Conservation (phyloP, 2,888 invertebrate genomes). For the Panopea generosa region DNA sequence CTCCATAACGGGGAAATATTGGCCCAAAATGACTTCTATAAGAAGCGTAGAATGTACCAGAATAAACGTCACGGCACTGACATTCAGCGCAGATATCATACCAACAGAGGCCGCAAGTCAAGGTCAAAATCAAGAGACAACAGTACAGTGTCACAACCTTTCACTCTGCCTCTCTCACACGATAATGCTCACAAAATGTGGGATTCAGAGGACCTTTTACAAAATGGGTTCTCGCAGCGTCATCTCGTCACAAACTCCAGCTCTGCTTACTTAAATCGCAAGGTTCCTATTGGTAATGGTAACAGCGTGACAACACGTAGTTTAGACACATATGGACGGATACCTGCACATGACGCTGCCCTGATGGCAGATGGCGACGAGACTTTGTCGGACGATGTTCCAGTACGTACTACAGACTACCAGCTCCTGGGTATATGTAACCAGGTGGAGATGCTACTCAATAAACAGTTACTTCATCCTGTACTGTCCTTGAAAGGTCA, state of each 20-base stretch:
- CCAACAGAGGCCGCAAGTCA: slow-evolving; percentile 17
- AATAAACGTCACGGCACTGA: slow-evolving; percentile 29
- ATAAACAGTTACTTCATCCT: slow-evolving; percentile 72
- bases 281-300: slow-evolving; percentile 5
- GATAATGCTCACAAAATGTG: slow-evolving; percentile 54
- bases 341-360: slow-evolving; percentile 47
- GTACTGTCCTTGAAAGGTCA: slow-evolving; percentile 69
- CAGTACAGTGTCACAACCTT: slow-evolving; percentile 25
- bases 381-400: slow-evolving; percentile 18
- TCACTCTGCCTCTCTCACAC: slow-evolving; percentile 17
- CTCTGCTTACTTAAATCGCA: slow-evolving; percentile 45
- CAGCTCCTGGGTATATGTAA: slow-evolving; percentile 81
- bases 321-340: slow-evolving; percentile 16
- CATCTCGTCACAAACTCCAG: slow-evolving; percentile 56
- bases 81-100: slow-evolving; percentile 12
- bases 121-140: slow-evolving; percentile 36
- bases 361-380: slow-evolving; percentile 40
- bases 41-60: slow-evolving; percentile 27
- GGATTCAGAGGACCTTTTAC: slow-evolving; percentile 66
- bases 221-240: slow-evolving; percentile 65
- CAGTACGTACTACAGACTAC: slow-evolving; percentile 71
- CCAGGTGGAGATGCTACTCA: slow-evolving; percentile 81
- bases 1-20: slow-evolving; percentile 56
- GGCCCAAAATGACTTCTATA: slow-evolving; percentile 47
- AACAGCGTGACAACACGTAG: slow-evolving; percentile 18